A percentile compares a stretch with the other conserved stretches of the same genome.
These are phyloP conservation scores for Pipra filicauda DNA, from an alignment of 2,113 vertebrate genomes.

Conservation along the genomic window DNA sequence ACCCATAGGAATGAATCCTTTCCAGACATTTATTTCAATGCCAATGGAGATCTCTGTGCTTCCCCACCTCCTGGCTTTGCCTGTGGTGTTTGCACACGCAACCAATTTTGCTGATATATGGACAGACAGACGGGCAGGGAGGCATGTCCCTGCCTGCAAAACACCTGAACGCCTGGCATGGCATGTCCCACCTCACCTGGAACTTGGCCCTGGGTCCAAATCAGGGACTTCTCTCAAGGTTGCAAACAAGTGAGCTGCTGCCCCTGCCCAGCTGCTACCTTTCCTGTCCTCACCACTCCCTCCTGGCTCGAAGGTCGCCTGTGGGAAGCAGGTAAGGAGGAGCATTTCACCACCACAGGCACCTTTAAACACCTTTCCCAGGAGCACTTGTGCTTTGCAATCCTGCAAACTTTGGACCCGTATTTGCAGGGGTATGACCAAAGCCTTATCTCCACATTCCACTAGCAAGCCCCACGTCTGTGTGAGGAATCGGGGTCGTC, in stretches of 20 bases:
- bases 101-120: fast-evolving
- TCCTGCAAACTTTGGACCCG: not conserved
- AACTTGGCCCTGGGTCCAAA: not conserved
- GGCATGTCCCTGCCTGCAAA: not conserved
- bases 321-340: not conserved
- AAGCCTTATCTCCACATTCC: not conserved
- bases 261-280: not conserved
- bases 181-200: fast-evolving
- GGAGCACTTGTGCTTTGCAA: not conserved
- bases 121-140: fast-evolving
- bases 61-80: not conserved
- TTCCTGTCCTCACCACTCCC: not conserved
- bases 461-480: fast-evolving
- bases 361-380: not conserved
- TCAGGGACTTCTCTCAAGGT: not conserved
- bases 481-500: not conserved
- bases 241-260: not conserved
- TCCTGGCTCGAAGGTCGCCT: fast-evolving
- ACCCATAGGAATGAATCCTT: not conserved
- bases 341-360: fast-evolving
- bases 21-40: not conserved
- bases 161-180: fast-evolving
- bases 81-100: fast-evolving
- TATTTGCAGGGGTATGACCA: no score
- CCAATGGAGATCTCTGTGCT: fast-evolving